Evolutionary conservation across 2,888 invertebrate genomes (phyloP), one percentile per base, ranked within the genome.

Genomic region (Panopea generosa): DNA sequence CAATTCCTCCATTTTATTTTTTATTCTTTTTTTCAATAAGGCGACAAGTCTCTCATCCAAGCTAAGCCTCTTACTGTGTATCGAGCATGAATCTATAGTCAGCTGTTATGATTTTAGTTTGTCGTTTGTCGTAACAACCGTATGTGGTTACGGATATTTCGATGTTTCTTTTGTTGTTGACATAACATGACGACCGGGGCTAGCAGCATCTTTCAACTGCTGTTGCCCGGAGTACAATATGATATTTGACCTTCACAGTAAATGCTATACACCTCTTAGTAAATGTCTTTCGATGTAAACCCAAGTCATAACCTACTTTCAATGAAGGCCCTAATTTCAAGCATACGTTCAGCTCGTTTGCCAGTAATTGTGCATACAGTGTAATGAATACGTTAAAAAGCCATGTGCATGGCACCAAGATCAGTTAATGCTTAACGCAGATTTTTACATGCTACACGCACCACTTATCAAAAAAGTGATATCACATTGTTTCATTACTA

Each of bases 261-360:
- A n/a, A 63, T 53, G 38, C 45, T 40, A 18, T 43, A 60, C 43
- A 60, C 49, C 50, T 67, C 59, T 18, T 47, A 3, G 27, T 59
- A 52, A 52, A 60, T 26, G 26, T 60, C 47, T 60, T 38, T 2
- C 20, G 60, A 1, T 26, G 49, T 67, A 16, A 52, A 27, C 24
- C 59, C 43, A 33, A 68, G 59, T 29, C 24, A 18, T 20, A 43
- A 60, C 60, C 43, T 68, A 43, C 60, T 60, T 60, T 22, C 45
- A 20, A 67, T 59, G 40, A 40, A 67, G 50, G 67, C 40, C 59
- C 67, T 67, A 40, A 67, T 67, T 67, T 50, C 57, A 49, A 66
- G 29, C 29, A 47, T 57, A 38, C 33, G 33, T 50, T 63, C 40
- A 9, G 63, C 63, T 63, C 63, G 9, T 38, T 43, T 53, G 27